A percentile compares a stretch with the other conserved stretches of the same genome.
Conservation (phyloP, 37 sponge, comb jelly and placozoan genomes). For the Mnemiopsis leidyi region DNA sequence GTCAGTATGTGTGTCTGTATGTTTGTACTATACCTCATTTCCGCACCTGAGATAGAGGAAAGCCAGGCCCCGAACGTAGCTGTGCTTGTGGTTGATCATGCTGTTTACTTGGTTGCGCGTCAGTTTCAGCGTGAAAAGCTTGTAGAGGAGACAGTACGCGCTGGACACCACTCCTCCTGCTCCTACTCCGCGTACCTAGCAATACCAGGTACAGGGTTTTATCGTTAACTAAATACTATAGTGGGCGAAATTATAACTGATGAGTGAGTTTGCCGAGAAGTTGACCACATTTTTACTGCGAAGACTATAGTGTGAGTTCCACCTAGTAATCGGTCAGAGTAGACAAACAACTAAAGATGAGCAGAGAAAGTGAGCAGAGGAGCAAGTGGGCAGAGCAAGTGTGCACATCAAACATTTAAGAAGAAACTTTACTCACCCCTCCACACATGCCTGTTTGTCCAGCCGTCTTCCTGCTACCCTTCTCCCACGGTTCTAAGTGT, state of each 20-base stretch:
- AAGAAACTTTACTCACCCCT: slow-evolving; percentile 77
- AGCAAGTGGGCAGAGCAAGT: too few species aligned
- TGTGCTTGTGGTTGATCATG: slow-evolving; percentile 93
- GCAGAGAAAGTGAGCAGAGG: too few species aligned
- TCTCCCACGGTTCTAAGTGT: slow-evolving; percentile 99
- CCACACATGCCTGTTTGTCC: slow-evolving; percentile 99
- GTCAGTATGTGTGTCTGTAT: too few species aligned
- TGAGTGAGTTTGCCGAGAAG: too few species aligned
- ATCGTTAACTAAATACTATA: too few species aligned
- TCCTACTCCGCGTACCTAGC: slow-evolving; percentile 98
- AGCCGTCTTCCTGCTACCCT: slow-evolving; percentile 91
- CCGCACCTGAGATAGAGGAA: slow-evolving; percentile 96
- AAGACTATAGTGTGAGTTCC: too few species aligned
- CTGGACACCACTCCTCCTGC: slow-evolving; percentile 97
- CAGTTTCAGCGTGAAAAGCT: slow-evolving; percentile 94
- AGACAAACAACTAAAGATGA: too few species aligned
- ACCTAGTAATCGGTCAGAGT: too few species aligned
- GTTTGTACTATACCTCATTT: neutral
- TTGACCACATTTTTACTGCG: too few species aligned
- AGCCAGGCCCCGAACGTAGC: slow-evolving; percentile 90
- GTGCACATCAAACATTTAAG: neutral
- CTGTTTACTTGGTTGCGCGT: slow-evolving; percentile 94
- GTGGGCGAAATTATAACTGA: too few species aligned
- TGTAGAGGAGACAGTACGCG: slow-evolving; percentile 92
- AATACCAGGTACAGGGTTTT: too few species aligned